Base-by-base conservation (phyloP, 2,888 invertebrate genomes). In the Drosophila formosana region DNA sequence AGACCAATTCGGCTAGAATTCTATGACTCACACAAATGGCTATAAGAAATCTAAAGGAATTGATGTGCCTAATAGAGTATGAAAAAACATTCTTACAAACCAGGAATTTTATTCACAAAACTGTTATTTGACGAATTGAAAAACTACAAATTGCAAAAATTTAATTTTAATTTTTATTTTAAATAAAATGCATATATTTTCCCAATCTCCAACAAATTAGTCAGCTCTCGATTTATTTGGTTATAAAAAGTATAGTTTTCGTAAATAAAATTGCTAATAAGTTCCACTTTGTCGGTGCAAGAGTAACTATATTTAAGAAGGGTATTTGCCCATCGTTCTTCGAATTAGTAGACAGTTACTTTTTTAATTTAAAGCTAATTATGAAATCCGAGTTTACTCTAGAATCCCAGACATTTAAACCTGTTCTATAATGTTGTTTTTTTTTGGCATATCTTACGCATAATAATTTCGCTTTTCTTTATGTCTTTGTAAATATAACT, bases 391-490 rank as follows among this genome's bases (percentile, higher is more conserved):
- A 66, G 34, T 63, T 26, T 8, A 49, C 2, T 49, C 8, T 9
- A 26, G 30, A n/a, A 34, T 25, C 30, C 7, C n/a, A 13, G 39
- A 34, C 25, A n/a, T 23, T 25, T 13, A 37, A 74, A 70, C 74
- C 30, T 51, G 71, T 71, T 71, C 23, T 25, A 11, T 56, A 60
- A 47, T 66, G 32, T 51, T 18, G 13, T 41, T 6, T 39, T 46
- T 45, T 60, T 43, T 50, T 1, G 3, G n/a, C 34, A 41, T 30
- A 45, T 32, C 28, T 55, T 75, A 50, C 39, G 57, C 66, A 62
- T 71, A 58, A 49, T 43, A 52, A n/a, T 55, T 53, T 47, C 50
- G 37, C 57, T 45, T 32, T 25, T 56, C 13, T 34, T 49, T 45
- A 37, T 32, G 3, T 30, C 34, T 46, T 11, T 63, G 11, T 62